These are phyloP conservation scores for Eucidaris tribuloides DNA, from an alignment of 35 echinoderm and acorn worm species.

Conservation along the genomic window DNA sequence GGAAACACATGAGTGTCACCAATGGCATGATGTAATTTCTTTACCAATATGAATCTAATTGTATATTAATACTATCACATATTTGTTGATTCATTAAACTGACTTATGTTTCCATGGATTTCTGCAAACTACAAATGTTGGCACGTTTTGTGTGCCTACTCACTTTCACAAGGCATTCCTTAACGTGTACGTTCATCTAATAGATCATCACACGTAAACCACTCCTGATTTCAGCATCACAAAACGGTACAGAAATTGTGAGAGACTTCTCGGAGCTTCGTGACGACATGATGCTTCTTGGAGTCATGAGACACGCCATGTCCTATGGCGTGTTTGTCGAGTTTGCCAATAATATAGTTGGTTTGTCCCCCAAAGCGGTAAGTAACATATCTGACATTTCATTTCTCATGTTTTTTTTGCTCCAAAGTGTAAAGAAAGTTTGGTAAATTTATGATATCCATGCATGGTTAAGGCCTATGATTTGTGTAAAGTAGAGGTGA, in stretches of 20 bases:
- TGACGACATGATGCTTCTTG: constrained; percentile 30
- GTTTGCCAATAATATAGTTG: constrained; percentile 54
- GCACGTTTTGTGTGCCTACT: no score
- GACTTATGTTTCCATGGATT: no score
- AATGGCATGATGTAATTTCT: no score
- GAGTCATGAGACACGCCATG: constrained; percentile 51
- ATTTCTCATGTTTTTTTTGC: neutral
- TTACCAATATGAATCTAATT: no score
- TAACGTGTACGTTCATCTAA: no score
- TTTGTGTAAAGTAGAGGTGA: neutral
- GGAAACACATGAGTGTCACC: no score
- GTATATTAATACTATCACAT: no score
- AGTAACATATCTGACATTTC: no score
- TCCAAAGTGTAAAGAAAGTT: no score
- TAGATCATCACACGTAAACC: constrained; percentile 83
- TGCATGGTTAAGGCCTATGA: neutral
- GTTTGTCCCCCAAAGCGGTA: constrained; percentile 69
- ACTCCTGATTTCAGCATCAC: constrained; percentile 20
- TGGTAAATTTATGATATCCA: neutral
- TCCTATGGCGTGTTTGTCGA: constrained; percentile 68
- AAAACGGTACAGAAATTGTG: constrained; percentile 16
- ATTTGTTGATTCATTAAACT: no score
- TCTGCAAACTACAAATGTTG: no score
- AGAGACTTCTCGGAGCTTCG: constrained; percentile 42
- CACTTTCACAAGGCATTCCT: neutral